Conservation (phyloP, 2,113 vertebrate genomes). For the Potamarius usumacintae region DNA sequence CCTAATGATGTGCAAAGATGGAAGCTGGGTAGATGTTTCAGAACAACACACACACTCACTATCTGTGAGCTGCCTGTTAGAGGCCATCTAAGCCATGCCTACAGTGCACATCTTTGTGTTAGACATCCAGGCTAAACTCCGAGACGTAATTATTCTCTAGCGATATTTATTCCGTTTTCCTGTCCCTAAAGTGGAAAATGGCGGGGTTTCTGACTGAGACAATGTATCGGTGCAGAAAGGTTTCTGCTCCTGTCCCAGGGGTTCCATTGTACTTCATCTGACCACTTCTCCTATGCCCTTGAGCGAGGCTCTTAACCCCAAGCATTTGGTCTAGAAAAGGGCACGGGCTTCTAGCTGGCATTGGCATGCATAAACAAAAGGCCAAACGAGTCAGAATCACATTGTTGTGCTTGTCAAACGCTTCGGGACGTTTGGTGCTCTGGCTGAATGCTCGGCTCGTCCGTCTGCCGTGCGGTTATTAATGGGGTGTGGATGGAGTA, state of each 20-base stretch:
- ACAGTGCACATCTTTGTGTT: constrained; percentile 17
- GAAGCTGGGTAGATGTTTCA: constrained; percentile 24
- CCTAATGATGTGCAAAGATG: constrained; percentile 50
- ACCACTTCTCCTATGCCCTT: constrained; percentile 16
- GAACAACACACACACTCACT: background rate
- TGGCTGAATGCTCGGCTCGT: background rate
- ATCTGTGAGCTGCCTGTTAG: constrained; percentile 27
- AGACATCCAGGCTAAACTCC: background rate
- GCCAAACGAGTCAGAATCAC: constrained; percentile 14
- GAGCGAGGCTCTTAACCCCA: background rate
- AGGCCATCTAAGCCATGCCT: background rate
- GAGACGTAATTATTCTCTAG: background rate
- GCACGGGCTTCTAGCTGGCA: background rate
- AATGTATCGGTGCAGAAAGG: background rate
- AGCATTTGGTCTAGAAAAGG: constrained; percentile 14
- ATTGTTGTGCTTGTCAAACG: constrained; percentile 8
- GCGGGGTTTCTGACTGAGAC: background rate
- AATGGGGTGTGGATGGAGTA: constrained; percentile 27
- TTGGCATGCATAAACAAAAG: constrained; percentile 3
- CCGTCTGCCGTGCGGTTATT: background rate
- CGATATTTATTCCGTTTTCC: background rate
- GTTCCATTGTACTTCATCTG: constrained; percentile 18
- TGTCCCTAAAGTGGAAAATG: background rate
- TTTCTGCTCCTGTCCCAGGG: background rate
- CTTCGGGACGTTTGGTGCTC: background rate